phyloP scores from a whole-genome alignment of 2,113 vertebrate genomes.

The Diglossa brunneiventris region DNA sequence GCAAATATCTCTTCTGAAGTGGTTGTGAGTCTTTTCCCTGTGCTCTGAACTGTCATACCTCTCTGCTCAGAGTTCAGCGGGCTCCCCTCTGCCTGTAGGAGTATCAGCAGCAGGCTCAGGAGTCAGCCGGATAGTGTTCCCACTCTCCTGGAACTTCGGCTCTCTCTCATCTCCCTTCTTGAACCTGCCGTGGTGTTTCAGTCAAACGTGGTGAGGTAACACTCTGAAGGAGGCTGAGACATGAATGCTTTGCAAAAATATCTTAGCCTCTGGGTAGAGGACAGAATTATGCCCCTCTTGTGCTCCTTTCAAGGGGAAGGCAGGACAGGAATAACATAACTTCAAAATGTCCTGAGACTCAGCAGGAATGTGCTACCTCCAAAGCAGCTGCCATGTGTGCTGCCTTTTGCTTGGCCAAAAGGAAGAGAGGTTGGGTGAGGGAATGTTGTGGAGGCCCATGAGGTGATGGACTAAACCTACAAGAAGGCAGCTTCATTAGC shows the following conservation, averaged over 20 bases:
- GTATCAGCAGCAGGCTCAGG: background rate
- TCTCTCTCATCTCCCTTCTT: background rate
- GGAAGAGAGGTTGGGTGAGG: background rate
- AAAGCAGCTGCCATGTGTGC: accelerated
- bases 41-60: background rate
- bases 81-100: background rate
- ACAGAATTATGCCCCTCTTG: background rate
- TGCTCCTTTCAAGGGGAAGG: background rate
- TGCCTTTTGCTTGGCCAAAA: background rate
- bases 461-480: background rate
- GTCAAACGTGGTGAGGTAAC: background rate
- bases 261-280: background rate
- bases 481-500: background rate
- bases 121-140: background rate
- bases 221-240: background rate
- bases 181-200: background rate
- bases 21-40: background rate
- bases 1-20: background rate
- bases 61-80: background rate
- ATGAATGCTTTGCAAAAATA: background rate
- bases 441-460: background rate
- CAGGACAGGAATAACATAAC: background rate
- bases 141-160: background rate
- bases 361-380: background rate
- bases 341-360: background rate